phyloP scores from a whole-genome alignment of 1,140 invertebrate species.

The Drosophila trapezifrons region DNA sequence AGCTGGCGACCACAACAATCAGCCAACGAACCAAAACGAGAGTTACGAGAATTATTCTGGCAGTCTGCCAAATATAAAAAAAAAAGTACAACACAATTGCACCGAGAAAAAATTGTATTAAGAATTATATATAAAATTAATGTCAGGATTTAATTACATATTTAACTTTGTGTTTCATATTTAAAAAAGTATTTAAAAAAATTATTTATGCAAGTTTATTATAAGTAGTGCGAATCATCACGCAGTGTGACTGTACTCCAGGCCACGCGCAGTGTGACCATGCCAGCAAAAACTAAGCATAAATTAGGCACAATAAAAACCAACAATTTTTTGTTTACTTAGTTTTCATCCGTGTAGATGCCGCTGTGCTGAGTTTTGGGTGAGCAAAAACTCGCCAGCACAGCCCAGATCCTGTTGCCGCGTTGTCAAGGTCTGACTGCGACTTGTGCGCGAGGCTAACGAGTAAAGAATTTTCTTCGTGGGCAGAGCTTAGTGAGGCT shows the following conservation, averaged over 20 bases:
- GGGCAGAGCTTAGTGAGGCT: slow-evolving; percentile 3
- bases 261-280: neutral
- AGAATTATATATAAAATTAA: neutral
- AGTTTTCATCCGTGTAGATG: slow-evolving; percentile 5
- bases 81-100: slow-evolving; percentile 16
- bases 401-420: slow-evolving; percentile 47
- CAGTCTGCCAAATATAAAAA: slow-evolving; percentile 53
- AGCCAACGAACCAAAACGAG: slow-evolving; percentile 58
- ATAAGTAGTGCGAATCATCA: neutral
- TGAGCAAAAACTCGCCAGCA: slow-evolving; percentile 7
- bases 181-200: too few species aligned
- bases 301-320: neutral
- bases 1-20: slow-evolving; percentile 35
- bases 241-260: neutral
- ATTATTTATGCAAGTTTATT: too few species aligned
- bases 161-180: too few species aligned
- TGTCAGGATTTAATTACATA: too few species aligned
- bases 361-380: slow-evolving; percentile 1
- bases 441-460: slow-evolving; percentile 40
- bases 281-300: neutral
- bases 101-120: slow-evolving; percentile 1
- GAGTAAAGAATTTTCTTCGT: slow-evolving; percentile 45
- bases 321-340: neutral
- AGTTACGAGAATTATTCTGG: slow-evolving; percentile 74
- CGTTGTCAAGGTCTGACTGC: slow-evolving; percentile 49